phyloP scores from a whole-genome alignment of 2,797 vertebrate species.

The Limnodromus scolopaceus region DNA sequence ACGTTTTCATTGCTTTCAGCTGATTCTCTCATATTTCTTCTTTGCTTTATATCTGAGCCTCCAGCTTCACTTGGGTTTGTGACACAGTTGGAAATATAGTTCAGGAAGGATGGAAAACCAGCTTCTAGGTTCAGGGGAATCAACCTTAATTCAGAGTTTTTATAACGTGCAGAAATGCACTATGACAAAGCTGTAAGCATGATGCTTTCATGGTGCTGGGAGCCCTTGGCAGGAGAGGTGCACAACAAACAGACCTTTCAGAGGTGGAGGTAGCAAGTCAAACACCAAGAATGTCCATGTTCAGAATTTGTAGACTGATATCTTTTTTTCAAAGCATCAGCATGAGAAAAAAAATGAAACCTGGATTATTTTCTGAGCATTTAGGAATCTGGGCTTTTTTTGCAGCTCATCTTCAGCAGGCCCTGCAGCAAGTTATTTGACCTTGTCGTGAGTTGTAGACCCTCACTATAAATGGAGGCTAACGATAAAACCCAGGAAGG shows the following conservation, averaged over 20 bases:
- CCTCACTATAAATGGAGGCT: not conserved
- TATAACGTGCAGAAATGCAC: not conserved
- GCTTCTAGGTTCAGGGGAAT: not conserved
- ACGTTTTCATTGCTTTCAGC: not conserved
- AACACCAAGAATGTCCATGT: not conserved
- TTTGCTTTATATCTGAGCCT: not conserved
- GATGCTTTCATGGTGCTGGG: not conserved
- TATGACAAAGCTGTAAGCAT: not conserved
- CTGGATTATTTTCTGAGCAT: not conserved
- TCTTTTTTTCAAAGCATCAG: not conserved
- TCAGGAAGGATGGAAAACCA: not conserved
- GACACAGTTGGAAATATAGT: not conserved
- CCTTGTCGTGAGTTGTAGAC: rapidly evolving
- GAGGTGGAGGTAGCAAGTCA: not conserved
- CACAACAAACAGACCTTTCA: not conserved
- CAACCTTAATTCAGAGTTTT: not conserved
- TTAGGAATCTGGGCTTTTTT: not conserved
- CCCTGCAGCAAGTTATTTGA: not conserved
- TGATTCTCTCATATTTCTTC: not conserved
- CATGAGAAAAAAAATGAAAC: not conserved
- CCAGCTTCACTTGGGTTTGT: not conserved
- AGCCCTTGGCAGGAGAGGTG: rapidly evolving
- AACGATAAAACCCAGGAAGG: not conserved
- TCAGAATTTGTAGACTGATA: not conserved
- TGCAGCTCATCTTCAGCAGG: not conserved